phyloP scores from a whole-genome alignment of 2,888 invertebrate genomes.

The Ormyrus thymus region DNA sequence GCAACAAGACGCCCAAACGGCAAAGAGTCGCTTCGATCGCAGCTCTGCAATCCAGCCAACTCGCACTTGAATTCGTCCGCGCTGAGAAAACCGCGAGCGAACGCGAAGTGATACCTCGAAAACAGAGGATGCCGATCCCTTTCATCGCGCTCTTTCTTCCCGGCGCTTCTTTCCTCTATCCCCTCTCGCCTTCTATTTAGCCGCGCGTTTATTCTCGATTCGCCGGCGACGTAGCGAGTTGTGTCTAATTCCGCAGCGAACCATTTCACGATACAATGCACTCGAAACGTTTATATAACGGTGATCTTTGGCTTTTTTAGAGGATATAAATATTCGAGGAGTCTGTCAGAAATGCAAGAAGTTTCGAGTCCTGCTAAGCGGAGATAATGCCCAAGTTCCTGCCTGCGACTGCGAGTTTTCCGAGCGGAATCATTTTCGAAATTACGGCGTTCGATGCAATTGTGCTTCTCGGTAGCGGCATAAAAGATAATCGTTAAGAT shows the following conservation, averaged over 20 bases:
- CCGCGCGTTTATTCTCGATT: no score
- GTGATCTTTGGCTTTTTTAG: conserved; percentile 46
- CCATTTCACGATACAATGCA: conserved; percentile 50
- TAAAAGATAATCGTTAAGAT: conserved; percentile 33
- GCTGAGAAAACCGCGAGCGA: not conserved
- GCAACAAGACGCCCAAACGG: not conserved
- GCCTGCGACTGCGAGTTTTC: conserved; percentile 25
- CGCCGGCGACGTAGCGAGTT: not conserved
- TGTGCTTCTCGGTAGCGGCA: conserved; percentile 38
- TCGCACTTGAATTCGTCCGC: conserved; percentile 17
- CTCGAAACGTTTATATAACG: conserved; percentile 48
- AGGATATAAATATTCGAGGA: conserved; percentile 31
- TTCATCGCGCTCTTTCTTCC: conserved; percentile 8
- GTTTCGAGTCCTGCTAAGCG: conserved; percentile 9
- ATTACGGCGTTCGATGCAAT: conserved; percentile 21
- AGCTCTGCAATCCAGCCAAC: conserved; percentile 22
- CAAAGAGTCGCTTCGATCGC: conserved; percentile 15
- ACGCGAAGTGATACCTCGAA: not conserved
- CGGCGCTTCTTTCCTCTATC: not conserved
- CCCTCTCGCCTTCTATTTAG: conserved; percentile 10
- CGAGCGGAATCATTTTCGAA: conserved; percentile 34
- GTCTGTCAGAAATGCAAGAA: conserved; percentile 29
- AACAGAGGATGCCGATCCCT: not conserved
- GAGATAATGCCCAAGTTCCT: conserved; percentile 44
- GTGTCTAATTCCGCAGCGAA: conserved; percentile 46